Conservation (phyloP, 2,797 vertebrate genomes). For the Simalia tracyae region DNA sequence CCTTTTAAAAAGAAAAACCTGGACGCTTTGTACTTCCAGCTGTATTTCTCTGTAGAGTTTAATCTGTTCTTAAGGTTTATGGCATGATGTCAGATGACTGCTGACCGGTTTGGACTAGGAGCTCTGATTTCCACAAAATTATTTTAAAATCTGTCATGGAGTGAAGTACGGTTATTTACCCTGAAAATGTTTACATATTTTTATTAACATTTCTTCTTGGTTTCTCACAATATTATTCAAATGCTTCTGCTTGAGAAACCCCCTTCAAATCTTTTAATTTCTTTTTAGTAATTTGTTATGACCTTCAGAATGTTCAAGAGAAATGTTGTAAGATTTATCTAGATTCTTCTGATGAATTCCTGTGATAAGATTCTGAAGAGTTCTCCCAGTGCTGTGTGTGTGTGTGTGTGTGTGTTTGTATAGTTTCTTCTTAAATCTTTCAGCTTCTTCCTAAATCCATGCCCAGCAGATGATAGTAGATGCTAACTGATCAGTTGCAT, state of each 20-base stretch:
- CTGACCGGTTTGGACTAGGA: neutral
- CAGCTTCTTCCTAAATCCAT: neutral
- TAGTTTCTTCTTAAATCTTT: neutral
- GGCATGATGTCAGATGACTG: neutral
- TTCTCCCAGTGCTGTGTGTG: neutral
- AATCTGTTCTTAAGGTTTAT: neutral
- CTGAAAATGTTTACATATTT: neutral
- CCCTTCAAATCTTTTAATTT: neutral
- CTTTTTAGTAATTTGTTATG: neutral
- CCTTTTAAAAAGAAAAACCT: neutral
- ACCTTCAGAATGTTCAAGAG: neutral
- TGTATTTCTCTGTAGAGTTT: slow-evolving; percentile 28
- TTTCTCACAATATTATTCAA: neutral
- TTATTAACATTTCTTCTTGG: neutral
- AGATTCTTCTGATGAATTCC: neutral
- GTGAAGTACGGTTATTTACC: neutral
- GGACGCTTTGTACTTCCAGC: neutral
- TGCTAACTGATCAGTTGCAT: neutral
- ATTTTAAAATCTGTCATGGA: neutral
- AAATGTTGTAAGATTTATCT: neutral
- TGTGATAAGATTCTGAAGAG: neutral
- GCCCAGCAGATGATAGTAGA: neutral
- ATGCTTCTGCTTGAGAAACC: neutral
- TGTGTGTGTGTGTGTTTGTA: neutral
- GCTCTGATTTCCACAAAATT: neutral